Evolutionary conservation across 2,113 vertebrate genomes (phyloP), one percentile per base, ranked within the genome.

Genomic region (Tragelaphus buxtoni): DNA sequence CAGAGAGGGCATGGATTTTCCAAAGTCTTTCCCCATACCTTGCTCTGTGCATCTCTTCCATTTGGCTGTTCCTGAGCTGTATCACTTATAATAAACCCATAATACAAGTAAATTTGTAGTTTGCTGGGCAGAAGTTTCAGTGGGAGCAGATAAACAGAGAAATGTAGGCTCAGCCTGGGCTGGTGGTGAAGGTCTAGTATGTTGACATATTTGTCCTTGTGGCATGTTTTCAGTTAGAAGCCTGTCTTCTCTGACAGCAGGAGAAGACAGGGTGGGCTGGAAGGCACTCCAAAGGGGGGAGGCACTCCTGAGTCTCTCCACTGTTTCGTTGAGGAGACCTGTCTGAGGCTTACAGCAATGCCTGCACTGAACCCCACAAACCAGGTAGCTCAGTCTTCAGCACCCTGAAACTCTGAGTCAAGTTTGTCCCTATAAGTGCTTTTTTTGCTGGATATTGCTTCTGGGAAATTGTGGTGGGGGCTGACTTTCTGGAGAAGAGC

Each of bases 171-270:
- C 42, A 18, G 53, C 12, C 28, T 18, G 14, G 22, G 47, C 20
- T 30, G 17, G 14, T 7, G n/a, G 30, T 1, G 4, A 35, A 32
- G 11, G 35, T 5, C 30, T 18, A 0, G 9, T 1, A 3, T 28
- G 28, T 11, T 11, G 30, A 69, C 63, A 14, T 30, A 17, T n/a
- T 45, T 47, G 18, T 45, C 17, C 53, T 6, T 1, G 18, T n/a
- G 30, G 0, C 1, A 7, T 18, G 20, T 60, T 91, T 86, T 76
- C 39, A 10, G 4, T 3, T 3, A 28, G 79, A 45, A 12, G 14
- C 9, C 14, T n/a, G 24, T 16, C 10, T 12, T 0, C 18, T 69
- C 32, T 39, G 76, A 32, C 35, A 79, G 77, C 18, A 14, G 14
- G 13, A 5, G 10, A 5, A 16, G 32, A 63, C 49, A 30, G 6